Base-by-base conservation (phyloP, 1,140 invertebrate species). In the Magallana angulata region DNA sequence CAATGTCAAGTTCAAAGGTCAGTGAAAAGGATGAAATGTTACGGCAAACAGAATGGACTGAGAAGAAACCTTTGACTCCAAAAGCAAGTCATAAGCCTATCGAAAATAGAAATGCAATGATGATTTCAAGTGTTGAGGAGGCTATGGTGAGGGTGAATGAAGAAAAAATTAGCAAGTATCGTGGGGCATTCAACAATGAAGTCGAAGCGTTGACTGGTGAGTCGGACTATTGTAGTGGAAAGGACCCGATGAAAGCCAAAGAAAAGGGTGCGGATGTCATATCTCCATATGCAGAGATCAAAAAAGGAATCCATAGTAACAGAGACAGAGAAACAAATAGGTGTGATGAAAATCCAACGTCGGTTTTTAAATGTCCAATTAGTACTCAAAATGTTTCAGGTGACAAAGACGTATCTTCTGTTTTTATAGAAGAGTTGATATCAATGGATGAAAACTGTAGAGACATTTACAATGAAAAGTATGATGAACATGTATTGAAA, bases 371-470 rank as follows among this genome's bases (percentile, higher is more conserved):
- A 36, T 30, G 24, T 4, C 68, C 18, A 30, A 8, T 12, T 11
- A 24, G 6, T 76, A 7, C 8, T 30, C 24, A 9, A 12, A 30
- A 30, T 76, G 12, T 9, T 76, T 18, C 68, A 76, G 68, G 30
- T 30, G 24, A 24, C 64, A 71, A 24, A 24, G 24, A 71, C 36
- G 7, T 30, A 9, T 18, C 24, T 12, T 30, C 24, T 48, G 68
- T 76, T 24, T 76, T 76, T 24, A 76, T 76, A 30, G 68, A 76
- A 30, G 68, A 76, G 24, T 76, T 76, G 68, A 76, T 76, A 76
- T 76, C 24, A 36, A 76, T 76, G 36, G 68, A 76, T 30, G 7
- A 30, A 8, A 9, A 30, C 11, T 30, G 36, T 12, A 30, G 14
- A 24, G 36, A 76, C 24, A 11, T 71, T 11, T 71, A 18, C 9